Evolutionary conservation across 1,140 invertebrate genomes (phyloP).

Genomic region (Aphaenogaster floridana): DNA sequence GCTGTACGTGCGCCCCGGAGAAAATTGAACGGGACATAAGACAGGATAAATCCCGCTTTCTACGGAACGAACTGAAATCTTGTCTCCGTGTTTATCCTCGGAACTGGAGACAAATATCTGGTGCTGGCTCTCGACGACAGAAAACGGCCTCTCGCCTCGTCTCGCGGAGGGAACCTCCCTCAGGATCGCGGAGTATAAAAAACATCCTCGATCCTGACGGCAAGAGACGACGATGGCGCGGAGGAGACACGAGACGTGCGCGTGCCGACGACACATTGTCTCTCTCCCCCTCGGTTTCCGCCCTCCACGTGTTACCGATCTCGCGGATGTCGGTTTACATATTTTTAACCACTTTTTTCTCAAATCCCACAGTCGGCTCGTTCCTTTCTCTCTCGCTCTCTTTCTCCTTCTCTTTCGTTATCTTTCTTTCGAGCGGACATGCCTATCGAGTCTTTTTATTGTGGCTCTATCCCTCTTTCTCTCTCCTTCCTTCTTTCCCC

Average conservation of each 20-base stretch:
- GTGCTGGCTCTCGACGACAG: slow-evolving; percentile 12
- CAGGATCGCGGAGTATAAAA: slow-evolving; percentile 61
- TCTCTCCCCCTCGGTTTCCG: slow-evolving; percentile 58
- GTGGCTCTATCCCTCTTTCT: slow-evolving; percentile 29
- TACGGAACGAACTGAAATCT: background rate
- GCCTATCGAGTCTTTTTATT: slow-evolving; percentile 52
- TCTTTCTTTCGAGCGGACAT: slow-evolving; percentile 17
- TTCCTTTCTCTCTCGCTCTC: background rate
- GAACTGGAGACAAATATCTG: slow-evolving; percentile 49
- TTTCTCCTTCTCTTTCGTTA: slow-evolving; percentile 7
- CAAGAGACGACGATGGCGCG: background rate
- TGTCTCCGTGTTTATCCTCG: slow-evolving; percentile 47
- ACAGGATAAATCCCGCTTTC: slow-evolving; percentile 39
- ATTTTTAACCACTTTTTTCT: slow-evolving; percentile 78
- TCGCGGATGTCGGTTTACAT: slow-evolving; percentile 74
- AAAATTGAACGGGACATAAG: slow-evolving; percentile 43
- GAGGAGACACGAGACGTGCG: slow-evolving; percentile 51
- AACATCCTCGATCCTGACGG: slow-evolving; percentile 53
- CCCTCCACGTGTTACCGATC: slow-evolving; percentile 75
- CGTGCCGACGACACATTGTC: slow-evolving; percentile 76
- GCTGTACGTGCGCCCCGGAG: background rate
- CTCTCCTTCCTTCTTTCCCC: slow-evolving; percentile 20
- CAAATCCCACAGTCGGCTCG: slow-evolving; percentile 52
- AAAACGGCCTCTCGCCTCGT: background rate
- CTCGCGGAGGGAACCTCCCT: slow-evolving; percentile 33